Evolutionary conservation across 1,140 invertebrate species (phyloP).

Genomic region (Drosophila lini): DNA sequence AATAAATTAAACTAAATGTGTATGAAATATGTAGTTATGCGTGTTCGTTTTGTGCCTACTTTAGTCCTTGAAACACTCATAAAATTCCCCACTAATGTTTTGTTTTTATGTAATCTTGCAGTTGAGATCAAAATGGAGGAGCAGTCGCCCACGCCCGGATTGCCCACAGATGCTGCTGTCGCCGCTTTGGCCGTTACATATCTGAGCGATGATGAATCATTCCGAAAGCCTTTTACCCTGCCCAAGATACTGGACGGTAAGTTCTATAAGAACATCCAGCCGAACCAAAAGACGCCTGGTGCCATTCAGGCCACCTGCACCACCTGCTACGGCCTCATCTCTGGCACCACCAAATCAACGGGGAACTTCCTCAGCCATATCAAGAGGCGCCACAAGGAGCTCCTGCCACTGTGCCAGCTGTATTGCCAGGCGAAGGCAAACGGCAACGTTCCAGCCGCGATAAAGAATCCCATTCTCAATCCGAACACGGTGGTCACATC

Average conservation of each 20-base stretch:
- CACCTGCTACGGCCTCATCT: conserved; percentile 73
- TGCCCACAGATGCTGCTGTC: conserved; percentile 15
- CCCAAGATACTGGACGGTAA: conserved; percentile 81
- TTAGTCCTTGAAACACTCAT: neutral
- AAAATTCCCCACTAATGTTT: conserved; percentile 28
- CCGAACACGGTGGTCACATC: conserved; percentile 8
- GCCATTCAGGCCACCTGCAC: conserved; percentile 82
- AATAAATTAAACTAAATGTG: conserved; percentile 57
- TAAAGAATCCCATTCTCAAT: conserved; percentile 21
- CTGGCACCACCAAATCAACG: conserved; percentile 78
- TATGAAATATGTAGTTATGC: conserved; percentile 10
- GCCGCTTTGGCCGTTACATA: conserved; percentile 35
- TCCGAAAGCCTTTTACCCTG: conserved; percentile 63
- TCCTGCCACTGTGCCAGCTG: conserved; percentile 66
- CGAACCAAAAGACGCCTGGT: conserved; percentile 75
- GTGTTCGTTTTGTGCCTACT: conserved; percentile 39
- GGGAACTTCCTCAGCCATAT: conserved; percentile 81
- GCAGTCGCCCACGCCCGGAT: conserved; percentile 14
- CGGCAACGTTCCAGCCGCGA: conserved; percentile 2
- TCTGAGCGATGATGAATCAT: conserved; percentile 61
- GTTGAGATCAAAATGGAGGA: conserved; percentile 66
- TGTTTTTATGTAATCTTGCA: conserved; percentile 17
- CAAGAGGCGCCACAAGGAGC: conserved; percentile 76
- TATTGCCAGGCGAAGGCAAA: conserved; percentile 77
- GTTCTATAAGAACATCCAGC: conserved; percentile 81